Conservation (phyloP, 2,888 invertebrate species). For the Nymphalis urticae region DNA sequence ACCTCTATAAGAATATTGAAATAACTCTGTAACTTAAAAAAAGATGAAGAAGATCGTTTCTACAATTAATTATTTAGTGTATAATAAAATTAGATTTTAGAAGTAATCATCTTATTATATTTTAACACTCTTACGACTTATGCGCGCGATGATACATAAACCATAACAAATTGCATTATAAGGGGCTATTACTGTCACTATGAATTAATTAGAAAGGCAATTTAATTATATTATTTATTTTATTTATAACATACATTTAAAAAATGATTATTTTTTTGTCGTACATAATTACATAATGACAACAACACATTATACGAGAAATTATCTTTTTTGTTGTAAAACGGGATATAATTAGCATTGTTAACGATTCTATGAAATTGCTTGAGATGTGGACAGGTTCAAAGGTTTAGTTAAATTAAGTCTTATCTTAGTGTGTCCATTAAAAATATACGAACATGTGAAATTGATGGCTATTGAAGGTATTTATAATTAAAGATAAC, state of each 20-base stretch:
- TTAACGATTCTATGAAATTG: too few species aligned
- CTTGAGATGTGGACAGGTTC: too few species aligned
- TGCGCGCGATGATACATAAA: constrained; percentile 35
- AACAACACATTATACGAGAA: not conserved
- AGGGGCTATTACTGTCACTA: constrained; percentile 42
- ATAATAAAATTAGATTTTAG: not conserved
- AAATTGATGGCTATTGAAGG: too few species aligned
- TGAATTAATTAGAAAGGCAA: constrained; percentile 56
- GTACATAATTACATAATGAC: not conserved
- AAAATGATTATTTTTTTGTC: constrained; percentile 21
- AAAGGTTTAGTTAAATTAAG: too few species aligned
- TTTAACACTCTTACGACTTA: constrained; percentile 20
- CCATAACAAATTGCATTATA: constrained; percentile 27
- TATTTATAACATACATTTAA: constrained; percentile 35
- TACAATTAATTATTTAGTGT: not conserved
- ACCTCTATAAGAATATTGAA: too few species aligned
- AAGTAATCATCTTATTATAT: not conserved
- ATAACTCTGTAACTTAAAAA: not conserved
- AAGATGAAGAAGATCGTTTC: not conserved
- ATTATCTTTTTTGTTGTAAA: too few species aligned
- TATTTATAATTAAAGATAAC: too few species aligned
- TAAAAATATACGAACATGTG: too few species aligned
- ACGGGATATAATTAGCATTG: too few species aligned
- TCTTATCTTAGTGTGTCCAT: too few species aligned
- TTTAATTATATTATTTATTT: constrained; percentile 41